Evolutionary conservation across 2,113 vertebrate species (phyloP), one percentile per base, ranked within the genome.

Genomic region (Oncorhynchus masou): DNA sequence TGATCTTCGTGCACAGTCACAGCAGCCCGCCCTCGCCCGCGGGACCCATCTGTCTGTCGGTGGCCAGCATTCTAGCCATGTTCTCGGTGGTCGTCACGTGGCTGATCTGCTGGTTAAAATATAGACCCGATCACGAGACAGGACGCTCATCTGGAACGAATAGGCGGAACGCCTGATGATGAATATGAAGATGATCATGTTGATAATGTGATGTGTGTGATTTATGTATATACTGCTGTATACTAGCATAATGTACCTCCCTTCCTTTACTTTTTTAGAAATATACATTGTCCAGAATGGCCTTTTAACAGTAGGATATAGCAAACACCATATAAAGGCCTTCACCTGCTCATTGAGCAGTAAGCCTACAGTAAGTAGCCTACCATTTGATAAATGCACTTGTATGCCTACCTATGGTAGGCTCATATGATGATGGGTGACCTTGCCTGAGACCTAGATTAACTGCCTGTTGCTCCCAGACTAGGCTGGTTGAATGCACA

Each of bases 31-130:
- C 96, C 12, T 96, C 96, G 68, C 96, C 96, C 2, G 95, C 96
- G 71, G 96, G 95, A 71, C 96, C 96, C 72, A 95, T 96, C 77
- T 97, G 96, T 80, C 74, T 98, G 86, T 97, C 96, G 3, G 95
- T 97, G 3, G 96, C 96, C 85, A 96, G 96, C 92, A 95, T 96
- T 87, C 89, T 98, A 70, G 96, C 96, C 74, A 95, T 98, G 91
- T 95, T 97, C 88, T 96, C 97, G 0, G 95, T 96, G 79, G 94
- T 97, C 15, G 95, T 98, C 87, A 97, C 96, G 12, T 98, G 96
- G 95, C 91, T 97, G 77, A 95, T 97, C 87, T 97, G 95, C 87
- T 97, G 97, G 95, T 93, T 96, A 74, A 96, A 97, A 89, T 96
- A 97, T 85, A 92, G 96, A 90, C 95, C 96, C n/a, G 95, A 96